Conservation (phyloP, 2,888 invertebrate genomes). For the Yponomeuta cagnagella region DNA sequence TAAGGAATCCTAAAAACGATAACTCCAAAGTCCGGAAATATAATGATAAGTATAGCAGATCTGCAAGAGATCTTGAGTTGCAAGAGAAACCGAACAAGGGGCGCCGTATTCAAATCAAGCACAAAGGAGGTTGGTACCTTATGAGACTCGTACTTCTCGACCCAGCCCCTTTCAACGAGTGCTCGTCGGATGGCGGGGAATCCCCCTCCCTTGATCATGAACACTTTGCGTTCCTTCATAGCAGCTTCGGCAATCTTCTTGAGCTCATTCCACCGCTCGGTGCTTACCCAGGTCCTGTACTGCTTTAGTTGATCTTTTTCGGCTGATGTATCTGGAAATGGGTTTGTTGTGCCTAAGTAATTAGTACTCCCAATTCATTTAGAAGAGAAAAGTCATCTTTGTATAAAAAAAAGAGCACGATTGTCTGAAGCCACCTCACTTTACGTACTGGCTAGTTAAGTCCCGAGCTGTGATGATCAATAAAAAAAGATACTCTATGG, state of each 20-base stretch:
- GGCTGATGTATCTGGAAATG: constrained; percentile 24
- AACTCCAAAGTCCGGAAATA: too few species aligned
- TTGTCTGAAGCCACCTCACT: too few species aligned
- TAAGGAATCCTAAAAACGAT: too few species aligned
- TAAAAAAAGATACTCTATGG: too few species aligned
- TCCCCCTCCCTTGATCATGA: constrained; percentile 82
- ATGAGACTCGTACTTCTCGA: constrained; percentile 78
- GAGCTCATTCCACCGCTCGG: constrained; percentile 79
- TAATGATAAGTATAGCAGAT: too few species aligned
- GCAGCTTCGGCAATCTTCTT: constrained; percentile 80
- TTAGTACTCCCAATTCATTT: not conserved
- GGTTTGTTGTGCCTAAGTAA: not conserved
- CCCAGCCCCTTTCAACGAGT: constrained; percentile 82
- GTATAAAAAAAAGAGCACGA: too few species aligned
- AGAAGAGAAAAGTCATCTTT: too few species aligned
- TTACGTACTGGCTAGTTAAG: too few species aligned
- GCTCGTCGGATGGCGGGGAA: constrained; percentile 83
- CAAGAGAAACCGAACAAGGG: too few species aligned
- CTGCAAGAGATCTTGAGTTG: too few species aligned
- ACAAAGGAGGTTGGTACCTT: constrained; percentile 40
- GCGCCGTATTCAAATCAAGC: too few species aligned
- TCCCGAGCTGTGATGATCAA: too few species aligned
- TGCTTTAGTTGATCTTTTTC: constrained; percentile 64
- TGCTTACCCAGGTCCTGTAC: constrained; percentile 76
- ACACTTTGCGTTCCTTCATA: constrained; percentile 79